Base-by-base conservation (phyloP, 2,888 invertebrate genomes). In the Harpalus rubripes region DNA sequence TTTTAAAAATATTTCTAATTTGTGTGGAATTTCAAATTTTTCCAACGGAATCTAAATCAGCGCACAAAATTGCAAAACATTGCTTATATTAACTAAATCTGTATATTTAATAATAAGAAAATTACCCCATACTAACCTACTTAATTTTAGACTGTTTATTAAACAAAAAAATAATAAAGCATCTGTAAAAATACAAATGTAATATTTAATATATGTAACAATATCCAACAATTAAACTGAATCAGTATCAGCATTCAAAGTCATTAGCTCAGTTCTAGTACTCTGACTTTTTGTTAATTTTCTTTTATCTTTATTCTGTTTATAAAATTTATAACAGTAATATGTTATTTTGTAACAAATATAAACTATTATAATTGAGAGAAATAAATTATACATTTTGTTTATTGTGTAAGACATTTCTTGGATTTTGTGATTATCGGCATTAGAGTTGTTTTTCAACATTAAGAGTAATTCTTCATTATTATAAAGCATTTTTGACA, bases 311-410 rank as follows among this genome's bases (percentile, higher is more conserved):
- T 15, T 26, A 1, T 72, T 44, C 7, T 68, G 22, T n/a, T 72
- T 39, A n/a, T 41, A 72, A 8, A 72, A 32, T 72, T 32, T 72
- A 26, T 15, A 72, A 41, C 32, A 3, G 15, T 39, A 44, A 72
- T 39, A 39, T 15, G 15, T 32, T 10, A 72, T 39, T 72, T 16
- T 72, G 8, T 44, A 72, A 44, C 15, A 44, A 16, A 72, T 15
- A 44, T 16, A 39, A 10, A 41, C 7, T 12, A 44, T 72, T 2
- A 63, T 12, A 16, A 26, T 12, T 3, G 18, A 8, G 0, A 63
- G 26, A 22, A 63, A 3, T 4, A 63, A 63, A 22, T 26, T 63
- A 22, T 1, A 63, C 7, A 63, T 26, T 52, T 32, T 32, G 6
- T 52, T 52, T 10, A 3, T 6, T 3, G 44, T 10, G 1, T 22